Percentiles rank a stretch among this genome's conserved stretches.
Conservation (phyloP, 2,888 invertebrate species). For the Hydrotaea diabolus region DNA sequence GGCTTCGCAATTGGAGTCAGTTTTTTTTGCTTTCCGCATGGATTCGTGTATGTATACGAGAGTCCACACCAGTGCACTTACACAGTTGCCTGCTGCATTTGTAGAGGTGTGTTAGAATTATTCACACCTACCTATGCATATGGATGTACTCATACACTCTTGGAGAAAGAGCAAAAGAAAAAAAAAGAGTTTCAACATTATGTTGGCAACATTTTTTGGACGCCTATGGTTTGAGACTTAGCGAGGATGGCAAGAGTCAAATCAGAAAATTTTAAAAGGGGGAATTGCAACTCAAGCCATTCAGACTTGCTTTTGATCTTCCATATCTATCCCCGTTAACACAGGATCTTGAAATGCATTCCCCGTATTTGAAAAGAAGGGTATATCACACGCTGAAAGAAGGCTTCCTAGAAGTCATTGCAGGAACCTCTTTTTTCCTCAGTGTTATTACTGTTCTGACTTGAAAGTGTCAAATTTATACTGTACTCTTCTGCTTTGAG, state of each 20-base stretch:
- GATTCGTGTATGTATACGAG: neutral
- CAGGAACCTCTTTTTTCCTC: too few relatives aligned
- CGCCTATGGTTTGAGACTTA: neutral
- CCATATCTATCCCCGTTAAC: too few relatives aligned
- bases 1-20: slow-evolving; percentile 22
- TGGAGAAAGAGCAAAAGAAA: neutral
- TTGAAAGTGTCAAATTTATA: too few relatives aligned
- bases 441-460: too few relatives aligned
- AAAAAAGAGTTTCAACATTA: slow-evolving; percentile 12
- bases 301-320: too few relatives aligned
- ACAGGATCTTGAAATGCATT: too few relatives aligned
- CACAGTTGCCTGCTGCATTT: neutral
- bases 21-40: neutral
- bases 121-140: slow-evolving; percentile 7
- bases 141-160: neutral
- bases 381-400: too few relatives aligned
- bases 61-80: neutral
- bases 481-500: too few relatives aligned
- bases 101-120: slow-evolving; percentile 26
- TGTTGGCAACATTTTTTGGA: slow-evolving; percentile 49
- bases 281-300: too few relatives aligned
- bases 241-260: neutral
- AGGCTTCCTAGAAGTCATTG: too few relatives aligned
- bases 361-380: too few relatives aligned
- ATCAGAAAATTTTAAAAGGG: neutral